Evolutionary conservation across 2,888 invertebrate genomes (phyloP).

Genomic region (Pseudoips prasinana): DNA sequence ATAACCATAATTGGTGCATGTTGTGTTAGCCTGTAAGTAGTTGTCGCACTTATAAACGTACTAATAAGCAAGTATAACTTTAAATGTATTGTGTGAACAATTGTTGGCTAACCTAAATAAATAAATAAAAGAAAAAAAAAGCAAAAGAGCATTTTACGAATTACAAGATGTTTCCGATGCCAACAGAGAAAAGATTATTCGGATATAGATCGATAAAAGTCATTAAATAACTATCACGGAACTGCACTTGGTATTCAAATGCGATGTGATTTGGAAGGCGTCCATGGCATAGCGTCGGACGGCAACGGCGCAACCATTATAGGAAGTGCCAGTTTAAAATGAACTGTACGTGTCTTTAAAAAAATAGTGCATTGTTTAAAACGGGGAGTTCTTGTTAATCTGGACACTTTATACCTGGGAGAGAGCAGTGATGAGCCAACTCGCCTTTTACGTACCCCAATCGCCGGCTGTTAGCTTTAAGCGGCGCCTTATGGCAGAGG

Average conservation of each 20-base stretch:
- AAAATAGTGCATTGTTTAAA: conserved; percentile 22
- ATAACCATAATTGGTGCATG: too few relatives aligned
- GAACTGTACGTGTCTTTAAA: conserved; percentile 40
- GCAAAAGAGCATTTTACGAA: background rate
- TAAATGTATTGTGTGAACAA: too few relatives aligned
- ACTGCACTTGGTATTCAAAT: conserved; percentile 69
- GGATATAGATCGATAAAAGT: conserved; percentile 50
- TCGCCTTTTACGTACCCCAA: conserved; percentile 64
- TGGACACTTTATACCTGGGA: conserved; percentile 58
- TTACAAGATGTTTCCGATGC: conserved; percentile 9
- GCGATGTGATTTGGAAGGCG: conserved; percentile 69
- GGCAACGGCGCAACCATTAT: conserved; percentile 51
- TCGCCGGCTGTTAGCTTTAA: conserved; percentile 63
- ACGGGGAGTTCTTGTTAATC: conserved; percentile 37
- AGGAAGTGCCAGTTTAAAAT: conserved; percentile 40
- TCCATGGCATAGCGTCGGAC: conserved; percentile 55
- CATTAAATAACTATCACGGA: conserved; percentile 57
- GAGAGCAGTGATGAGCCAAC: conserved; percentile 66
- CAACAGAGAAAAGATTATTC: conserved; percentile 22
- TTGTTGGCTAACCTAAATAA: too few relatives aligned
- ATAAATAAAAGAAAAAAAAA: too few relatives aligned
- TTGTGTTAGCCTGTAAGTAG: too few relatives aligned
- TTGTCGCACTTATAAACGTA: too few relatives aligned
- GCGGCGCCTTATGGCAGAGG: conserved; percentile 50
- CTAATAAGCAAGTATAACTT: too few relatives aligned